Conservation (phyloP, 2,797 vertebrate genomes). For the Cichlasoma orientale region DNA sequence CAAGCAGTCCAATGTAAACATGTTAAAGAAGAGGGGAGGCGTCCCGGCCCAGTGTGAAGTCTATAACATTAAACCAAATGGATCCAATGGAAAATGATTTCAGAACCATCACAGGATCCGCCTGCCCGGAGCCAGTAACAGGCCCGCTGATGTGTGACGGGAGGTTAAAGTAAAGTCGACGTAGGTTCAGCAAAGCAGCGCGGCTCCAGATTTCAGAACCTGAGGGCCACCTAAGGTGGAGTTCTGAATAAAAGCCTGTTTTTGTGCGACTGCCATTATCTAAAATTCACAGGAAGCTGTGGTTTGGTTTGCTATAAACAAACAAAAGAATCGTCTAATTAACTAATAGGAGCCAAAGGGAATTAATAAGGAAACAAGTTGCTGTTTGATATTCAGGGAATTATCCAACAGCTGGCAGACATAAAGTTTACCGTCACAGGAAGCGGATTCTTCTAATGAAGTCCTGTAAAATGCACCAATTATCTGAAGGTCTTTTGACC, state of each 20-base stretch:
- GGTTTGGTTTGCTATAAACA: constrained; percentile 6
- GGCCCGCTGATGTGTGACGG: constrained; percentile 20
- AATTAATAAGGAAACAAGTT: constrained; percentile 22
- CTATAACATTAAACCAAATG: constrained; percentile 10
- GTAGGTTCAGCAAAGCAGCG: constrained; percentile 33
- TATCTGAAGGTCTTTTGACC: neutral
- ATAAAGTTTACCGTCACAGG: constrained; percentile 4
- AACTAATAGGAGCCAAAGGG: neutral
- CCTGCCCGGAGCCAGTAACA: constrained; percentile 34
- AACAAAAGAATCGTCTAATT: neutral
- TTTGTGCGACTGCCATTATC: constrained; percentile 5
- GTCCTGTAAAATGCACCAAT: constrained; percentile 7
- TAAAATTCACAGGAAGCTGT: constrained; percentile 17
- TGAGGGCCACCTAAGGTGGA: neutral
- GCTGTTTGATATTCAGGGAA: constrained; percentile 2
- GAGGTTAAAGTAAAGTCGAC: constrained; percentile 43
- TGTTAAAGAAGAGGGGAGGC: neutral
- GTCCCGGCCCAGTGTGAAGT: constrained; percentile 34
- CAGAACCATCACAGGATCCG: constrained; percentile 6
- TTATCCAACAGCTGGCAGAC: constrained; percentile 15
- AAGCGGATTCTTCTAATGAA: neutral
- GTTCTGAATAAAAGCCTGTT: constrained; percentile 29
- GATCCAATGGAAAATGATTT: constrained; percentile 42
- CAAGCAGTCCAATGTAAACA: neutral
- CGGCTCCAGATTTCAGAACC: constrained; percentile 22